phyloP scores from a whole-genome alignment of 1,140 invertebrate species.

The Hirudo medicinalis region DNA sequence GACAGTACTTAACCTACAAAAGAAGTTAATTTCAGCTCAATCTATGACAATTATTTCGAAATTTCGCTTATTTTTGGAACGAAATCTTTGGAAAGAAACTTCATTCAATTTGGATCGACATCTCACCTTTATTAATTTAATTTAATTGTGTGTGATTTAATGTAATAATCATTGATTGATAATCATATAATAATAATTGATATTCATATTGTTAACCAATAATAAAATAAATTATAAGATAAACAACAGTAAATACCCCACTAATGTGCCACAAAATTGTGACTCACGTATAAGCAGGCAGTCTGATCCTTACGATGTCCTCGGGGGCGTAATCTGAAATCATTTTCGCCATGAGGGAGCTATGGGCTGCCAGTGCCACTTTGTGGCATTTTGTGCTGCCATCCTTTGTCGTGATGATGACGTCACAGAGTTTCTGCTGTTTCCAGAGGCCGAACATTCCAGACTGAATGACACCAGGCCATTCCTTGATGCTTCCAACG shows the following conservation, averaged over 20 bases:
- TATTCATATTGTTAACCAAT: too few species aligned
- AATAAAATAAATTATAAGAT: background rate
- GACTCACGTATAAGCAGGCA: slow-evolving; percentile 6
- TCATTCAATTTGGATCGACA: too few species aligned
- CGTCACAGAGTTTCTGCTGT: slow-evolving; percentile 1
- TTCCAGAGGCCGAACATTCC: slow-evolving; percentile 6
- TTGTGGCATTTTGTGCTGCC: slow-evolving; percentile 11
- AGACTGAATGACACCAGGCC: background rate
- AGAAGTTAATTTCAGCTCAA: too few species aligned
- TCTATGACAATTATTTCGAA: too few species aligned
- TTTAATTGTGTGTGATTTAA: too few species aligned
- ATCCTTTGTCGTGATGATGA: background rate
- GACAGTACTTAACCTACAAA: background rate
- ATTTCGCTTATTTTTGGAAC: too few species aligned
- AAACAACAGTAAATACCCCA: too few species aligned
- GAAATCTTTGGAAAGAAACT: too few species aligned
- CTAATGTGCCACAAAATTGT: background rate
- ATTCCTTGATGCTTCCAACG: background rate
- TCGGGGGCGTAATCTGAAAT: slow-evolving; percentile 2
- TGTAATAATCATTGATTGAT: too few species aligned
- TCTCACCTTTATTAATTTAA: too few species aligned
- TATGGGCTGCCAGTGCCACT: slow-evolving; percentile 8
- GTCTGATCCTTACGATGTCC: slow-evolving; percentile 6
- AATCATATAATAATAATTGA: too few species aligned
- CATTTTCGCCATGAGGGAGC: background rate